Base-by-base conservation (phyloP, 2,888 invertebrate species). In the Criorhina ranunculi region DNA sequence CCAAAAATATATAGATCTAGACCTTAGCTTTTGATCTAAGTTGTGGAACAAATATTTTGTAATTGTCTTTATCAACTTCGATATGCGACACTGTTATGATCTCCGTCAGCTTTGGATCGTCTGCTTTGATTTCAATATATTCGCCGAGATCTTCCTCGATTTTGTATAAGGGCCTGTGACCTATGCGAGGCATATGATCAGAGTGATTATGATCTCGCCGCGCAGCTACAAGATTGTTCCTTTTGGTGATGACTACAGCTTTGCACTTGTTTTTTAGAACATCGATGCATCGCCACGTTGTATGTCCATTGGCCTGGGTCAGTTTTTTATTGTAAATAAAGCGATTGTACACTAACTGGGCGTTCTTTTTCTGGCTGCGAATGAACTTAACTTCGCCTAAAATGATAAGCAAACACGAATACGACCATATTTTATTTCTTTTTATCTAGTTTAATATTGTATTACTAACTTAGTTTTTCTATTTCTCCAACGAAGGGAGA, bases 351-450 rank as follows among this genome's bases (percentile, higher is more conserved):
- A 92, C 92, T 31, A 92, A 88, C 69, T 92, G 92, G 5, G 92
- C 91, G 87, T 92, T 92, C 87, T 92, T 92, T 89, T 92, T 92
- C 79, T 92, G 92, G 86, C 92, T 92, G 69, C 92, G 89, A 86
- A 92, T 92, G 86, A 92, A 92, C 80, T 90, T 89, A 42, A 92
- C 89, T 79, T 87, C 87, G 24, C 87, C 90, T 87, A 86, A 78
- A 87, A 87, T 29, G 77, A 87, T 44, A 81, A 79, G 72, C 69
- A 78, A 64, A 76, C 24, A 44, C 55, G 40, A 67, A 83, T 64
- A 76, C 60, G 44, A 75, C 49, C 19, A 49, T 33, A 55, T 86
- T 85, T 75, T 77, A 72, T 72, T 55, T 67, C n/a, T n/a, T 33
- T 24, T 49, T 69, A 69, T 81, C 75, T 62, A 75, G 53, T 76